phyloP scores from a whole-genome alignment of 64 coral and sea anemone species.

The Montipora foliosa region DNA sequence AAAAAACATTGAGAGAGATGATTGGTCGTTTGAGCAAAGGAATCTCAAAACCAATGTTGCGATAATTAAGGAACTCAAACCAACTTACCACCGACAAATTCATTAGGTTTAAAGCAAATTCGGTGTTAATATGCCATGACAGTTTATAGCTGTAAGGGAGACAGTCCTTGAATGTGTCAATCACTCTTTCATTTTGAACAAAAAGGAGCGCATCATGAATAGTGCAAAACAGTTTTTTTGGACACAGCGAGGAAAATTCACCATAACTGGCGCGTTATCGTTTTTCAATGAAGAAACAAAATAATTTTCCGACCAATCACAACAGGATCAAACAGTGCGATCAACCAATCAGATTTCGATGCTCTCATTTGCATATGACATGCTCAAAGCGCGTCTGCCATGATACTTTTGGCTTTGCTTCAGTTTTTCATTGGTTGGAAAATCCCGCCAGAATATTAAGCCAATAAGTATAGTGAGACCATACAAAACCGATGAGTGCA shows the following conservation, averaged over 20 bases:
- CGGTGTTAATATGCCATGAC: neutral
- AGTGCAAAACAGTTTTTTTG: too few species aligned
- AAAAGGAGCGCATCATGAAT: neutral
- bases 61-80: neutral
- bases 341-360: neutral
- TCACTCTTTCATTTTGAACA: neutral
- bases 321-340: too few species aligned
- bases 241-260: too few species aligned
- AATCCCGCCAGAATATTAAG: too few species aligned
- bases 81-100: neutral
- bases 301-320: too few species aligned
- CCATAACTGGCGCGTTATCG: too few species aligned
- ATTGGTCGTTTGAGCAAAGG: neutral
- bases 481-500: too few species aligned
- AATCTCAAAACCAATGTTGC: neutral
- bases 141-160: neutral
- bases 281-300: too few species aligned
- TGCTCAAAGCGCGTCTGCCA: too few species aligned
- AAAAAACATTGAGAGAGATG: neutral
- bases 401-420: too few species aligned
- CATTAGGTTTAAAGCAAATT: conserved; percentile 17
- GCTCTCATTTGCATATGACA: neutral
- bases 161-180: neutral
- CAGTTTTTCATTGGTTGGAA: too few species aligned
- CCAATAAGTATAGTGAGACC: too few species aligned